Percentiles rank a stretch among this genome's conserved stretches.
These are phyloP conservation scores for Zosterops lateralis DNA, from an alignment of 2,113 vertebrate species.

Conservation along the genomic window DNA sequence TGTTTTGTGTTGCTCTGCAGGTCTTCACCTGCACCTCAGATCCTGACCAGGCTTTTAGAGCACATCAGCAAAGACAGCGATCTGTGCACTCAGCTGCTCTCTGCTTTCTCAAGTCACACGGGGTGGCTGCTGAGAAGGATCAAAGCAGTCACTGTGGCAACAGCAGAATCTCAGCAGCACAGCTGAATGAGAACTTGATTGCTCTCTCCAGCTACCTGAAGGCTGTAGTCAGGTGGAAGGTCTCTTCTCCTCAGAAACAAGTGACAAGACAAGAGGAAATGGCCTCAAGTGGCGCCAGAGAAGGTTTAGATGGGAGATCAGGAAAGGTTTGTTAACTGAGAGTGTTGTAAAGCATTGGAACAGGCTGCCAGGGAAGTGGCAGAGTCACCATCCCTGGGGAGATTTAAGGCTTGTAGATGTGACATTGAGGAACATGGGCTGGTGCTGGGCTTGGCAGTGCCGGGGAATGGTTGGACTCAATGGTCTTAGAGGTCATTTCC, in stretches of 20 bases:
- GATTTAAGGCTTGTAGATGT: not conserved
- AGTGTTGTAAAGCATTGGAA: not conserved
- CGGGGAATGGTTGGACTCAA: not conserved
- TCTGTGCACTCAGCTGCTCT: not conserved
- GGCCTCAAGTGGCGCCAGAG: not conserved
- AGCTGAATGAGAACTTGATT: not conserved
- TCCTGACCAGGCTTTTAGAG: not conserved
- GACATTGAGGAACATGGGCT: not conserved
- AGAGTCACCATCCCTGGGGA: not conserved
- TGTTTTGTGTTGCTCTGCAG: not conserved
- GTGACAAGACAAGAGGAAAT: not conserved
- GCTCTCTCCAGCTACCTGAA: not conserved
- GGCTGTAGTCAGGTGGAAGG: not conserved
- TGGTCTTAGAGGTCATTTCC: not conserved
- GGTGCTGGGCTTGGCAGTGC: not conserved
- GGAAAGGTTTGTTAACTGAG: not conserved
- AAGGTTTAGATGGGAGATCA: not conserved
- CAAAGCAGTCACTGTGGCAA: constrained; percentile 57
- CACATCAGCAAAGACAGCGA: not conserved
- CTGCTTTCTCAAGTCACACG: not conserved
- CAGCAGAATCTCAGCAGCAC: constrained; percentile 7
- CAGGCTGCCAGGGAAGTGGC: not conserved
- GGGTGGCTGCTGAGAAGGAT: not conserved
- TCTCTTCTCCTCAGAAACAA: not conserved
- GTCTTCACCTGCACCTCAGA: not conserved